Evolutionary conservation across 2,888 invertebrate species (phyloP).

Genomic region (Gymnoscelis rufifasciata): DNA sequence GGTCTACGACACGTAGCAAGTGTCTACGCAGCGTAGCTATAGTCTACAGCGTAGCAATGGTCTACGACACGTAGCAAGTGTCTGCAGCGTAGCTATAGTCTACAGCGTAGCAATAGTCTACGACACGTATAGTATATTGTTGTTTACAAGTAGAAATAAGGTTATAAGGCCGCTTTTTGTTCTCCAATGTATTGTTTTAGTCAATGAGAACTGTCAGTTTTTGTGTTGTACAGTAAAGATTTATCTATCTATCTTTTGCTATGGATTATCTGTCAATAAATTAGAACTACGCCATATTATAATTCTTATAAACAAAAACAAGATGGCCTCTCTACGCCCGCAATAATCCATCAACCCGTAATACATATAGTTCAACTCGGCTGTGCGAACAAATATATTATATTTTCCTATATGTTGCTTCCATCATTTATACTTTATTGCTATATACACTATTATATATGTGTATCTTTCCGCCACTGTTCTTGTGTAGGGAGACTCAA

Average conservation of each 20-base stretch:
- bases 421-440: conserved; percentile 79
- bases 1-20: too few species aligned
- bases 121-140: too few species aligned
- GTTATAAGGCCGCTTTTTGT: too few species aligned
- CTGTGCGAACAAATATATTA: conserved; percentile 76
- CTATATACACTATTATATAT: conserved; percentile 55
- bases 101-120: too few species aligned
- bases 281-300: too few species aligned
- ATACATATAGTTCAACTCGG: conserved; percentile 69
- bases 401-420: conserved; percentile 78
- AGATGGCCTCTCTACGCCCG: conserved; percentile 37
- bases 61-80: background rate
- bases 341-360: conserved; percentile 52
- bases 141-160: too few species aligned
- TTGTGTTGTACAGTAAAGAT: too few species aligned
- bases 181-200: too few species aligned
- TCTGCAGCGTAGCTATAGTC: background rate
- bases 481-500: conserved; percentile 52
- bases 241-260: too few species aligned
- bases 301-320: background rate
- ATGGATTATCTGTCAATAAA: too few species aligned
- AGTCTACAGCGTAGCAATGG: background rate
- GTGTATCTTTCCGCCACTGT: conserved; percentile 26
- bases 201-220: too few species aligned
- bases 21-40: background rate